Evolutionary conservation across 2,113 vertebrate species (phyloP).

Genomic region (Protobothrops flavoviridis): DNA sequence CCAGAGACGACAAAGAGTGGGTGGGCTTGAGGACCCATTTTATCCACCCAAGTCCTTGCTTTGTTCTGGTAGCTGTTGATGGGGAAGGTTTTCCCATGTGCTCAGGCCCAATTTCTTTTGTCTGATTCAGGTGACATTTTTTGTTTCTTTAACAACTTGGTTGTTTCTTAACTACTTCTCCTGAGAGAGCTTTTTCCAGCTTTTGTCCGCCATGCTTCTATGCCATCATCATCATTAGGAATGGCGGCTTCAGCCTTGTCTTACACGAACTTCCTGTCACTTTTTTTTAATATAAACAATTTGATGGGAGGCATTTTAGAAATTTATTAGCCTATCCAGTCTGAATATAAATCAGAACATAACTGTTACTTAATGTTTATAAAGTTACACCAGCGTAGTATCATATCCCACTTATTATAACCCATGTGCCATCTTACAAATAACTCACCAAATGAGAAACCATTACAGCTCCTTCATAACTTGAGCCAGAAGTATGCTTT

Average conservation of each 20-base stretch:
- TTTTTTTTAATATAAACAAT: neutral
- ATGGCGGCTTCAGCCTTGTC: no score
- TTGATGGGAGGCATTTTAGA: neutral
- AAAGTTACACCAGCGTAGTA: neutral
- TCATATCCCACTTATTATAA: neutral
- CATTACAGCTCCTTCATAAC: slow-evolving; percentile 87
- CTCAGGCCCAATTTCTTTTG: neutral
- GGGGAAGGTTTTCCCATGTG: neutral
- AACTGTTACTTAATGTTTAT: neutral
- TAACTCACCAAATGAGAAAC: slow-evolving; percentile 91
- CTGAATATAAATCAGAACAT: neutral
- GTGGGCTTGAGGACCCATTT: neutral
- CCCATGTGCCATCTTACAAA: neutral
- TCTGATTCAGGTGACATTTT: neutral
- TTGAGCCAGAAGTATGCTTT: slow-evolving; percentile 76
- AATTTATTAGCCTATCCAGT: neutral
- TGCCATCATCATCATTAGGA: no score
- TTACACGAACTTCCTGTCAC: neutral
- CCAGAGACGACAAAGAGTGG: neutral
- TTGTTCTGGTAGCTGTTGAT: neutral
- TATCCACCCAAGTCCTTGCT: neutral
- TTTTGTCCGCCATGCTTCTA: no score
- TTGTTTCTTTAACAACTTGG: no score
- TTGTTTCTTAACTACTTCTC: no score
- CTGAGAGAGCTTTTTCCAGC: no score